Base-by-base conservation (phyloP, 2,113 vertebrate genomes). In the Poicephalus meyeri region DNA sequence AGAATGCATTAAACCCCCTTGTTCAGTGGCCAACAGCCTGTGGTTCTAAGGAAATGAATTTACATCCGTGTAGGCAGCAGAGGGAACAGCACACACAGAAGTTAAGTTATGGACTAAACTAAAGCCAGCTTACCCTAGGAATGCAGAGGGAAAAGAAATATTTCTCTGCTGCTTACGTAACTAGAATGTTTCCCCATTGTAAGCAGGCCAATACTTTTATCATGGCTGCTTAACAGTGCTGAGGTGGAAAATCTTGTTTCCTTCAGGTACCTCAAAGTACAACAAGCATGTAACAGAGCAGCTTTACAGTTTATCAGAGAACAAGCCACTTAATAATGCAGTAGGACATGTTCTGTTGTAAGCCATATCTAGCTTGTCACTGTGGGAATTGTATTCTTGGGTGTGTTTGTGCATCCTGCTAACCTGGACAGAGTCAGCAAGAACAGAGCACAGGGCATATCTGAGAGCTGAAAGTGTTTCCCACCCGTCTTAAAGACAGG, bases 101-200 rank as follows among this genome's bases (percentile, higher is more conserved):
- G 39, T 74, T 80, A 91, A 89, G 63, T 86, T 94, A 89, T 20
- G 53, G 74, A 46, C 90, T 83, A 73, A 92, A 88, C 88, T 94
- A 94, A 95, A 96, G 50, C 41, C 90, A 96, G 88, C 86, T 97
- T 92, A 93, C 68, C 80, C 50, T 37, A 94, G 94, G 96, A 96
- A 97, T 97, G 96, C 88, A 83, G 94, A 92, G 82, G 10, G 35
- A 68, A 88, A 71, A 92, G 37, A 89, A 80, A n/a, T 9, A 60
- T 16, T 80, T 72, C 66, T 80, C 68, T 77, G 31, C n/a, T 96
- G 95, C 96, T 95, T 97, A 92, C 91, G 93, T 96, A 92, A 86
- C 86, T 97, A 88, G 86, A 83, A 96, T 97, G 86, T 88, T 96
- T 96, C 31, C 46, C 42, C 47, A 28, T 86, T 86, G n/a, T 74